Base-by-base conservation (phyloP, 2,113 vertebrate genomes). In the Grantiella picta region DNA sequence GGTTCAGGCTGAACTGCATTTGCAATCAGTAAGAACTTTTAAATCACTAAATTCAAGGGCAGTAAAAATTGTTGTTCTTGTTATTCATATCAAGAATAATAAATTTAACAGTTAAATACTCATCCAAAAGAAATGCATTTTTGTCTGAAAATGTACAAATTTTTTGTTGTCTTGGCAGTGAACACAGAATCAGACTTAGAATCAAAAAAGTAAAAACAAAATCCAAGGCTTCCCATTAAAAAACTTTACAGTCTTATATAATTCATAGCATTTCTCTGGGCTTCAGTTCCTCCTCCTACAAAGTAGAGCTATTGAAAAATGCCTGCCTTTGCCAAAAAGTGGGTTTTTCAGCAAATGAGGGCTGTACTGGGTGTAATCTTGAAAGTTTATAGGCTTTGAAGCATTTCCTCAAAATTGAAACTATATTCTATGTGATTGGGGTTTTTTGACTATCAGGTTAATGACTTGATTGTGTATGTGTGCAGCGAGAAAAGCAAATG, bases 401-500 rank as follows among this genome's bases (percentile, higher is more conserved):
- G 25, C 4, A 45, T 33, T 57, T 17, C 28, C 17, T 90, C 42
- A 85, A 54, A 77, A 61, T 2, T 53, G 8, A 61, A 35, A 57
- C 22, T 29, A 18, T 16, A 31, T 15, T 42, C 7, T 4, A 2
- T 22, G 19, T 8, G 8, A 4, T 11, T 19, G 4, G 6, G 7
- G 3, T 1, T 5, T 4, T 9, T 54, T 77, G 5, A 28, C 15
- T 3, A 0, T 31, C 36, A 78, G 56, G 53, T 53, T 45, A 52
- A 47, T 78, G 4, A 14, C 25, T 70, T 65, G 15, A 38, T 47
- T 82, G 9, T 59, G 29, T 56, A 45, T 11, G 22, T 50, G 40
- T 22, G 15, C n/a, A 56, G 33, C 0, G 0, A 72, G 54, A 52
- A 84, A 72, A 77, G 6, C 7, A 61, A 79, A 56, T 2, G 0